These are phyloP conservation scores for Heliconius eleuchia DNA, from an alignment of 1,140 invertebrate species.

Conservation along the genomic window DNA sequence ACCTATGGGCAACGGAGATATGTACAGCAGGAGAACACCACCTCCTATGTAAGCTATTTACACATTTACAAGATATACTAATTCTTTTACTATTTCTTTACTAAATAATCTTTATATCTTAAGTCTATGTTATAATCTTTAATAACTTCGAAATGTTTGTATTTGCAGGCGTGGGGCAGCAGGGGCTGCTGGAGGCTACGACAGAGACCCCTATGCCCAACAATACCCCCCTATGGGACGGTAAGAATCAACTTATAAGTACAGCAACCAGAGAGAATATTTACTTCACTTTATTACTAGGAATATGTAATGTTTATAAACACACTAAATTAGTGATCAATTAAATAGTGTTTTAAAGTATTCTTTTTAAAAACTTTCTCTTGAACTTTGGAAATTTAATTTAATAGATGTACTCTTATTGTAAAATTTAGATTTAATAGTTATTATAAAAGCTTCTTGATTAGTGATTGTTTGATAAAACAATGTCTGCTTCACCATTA, in stretches of 20 bases:
- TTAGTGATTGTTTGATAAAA: neutral
- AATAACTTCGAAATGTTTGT: neutral
- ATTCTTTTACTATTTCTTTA: no score
- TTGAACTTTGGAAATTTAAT: neutral
- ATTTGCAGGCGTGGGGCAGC: conserved; percentile 65
- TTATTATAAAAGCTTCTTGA: neutral
- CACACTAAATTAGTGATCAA: neutral
- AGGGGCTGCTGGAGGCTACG: conserved; percentile 60
- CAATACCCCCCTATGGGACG: conserved; percentile 78
- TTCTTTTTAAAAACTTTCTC: neutral
- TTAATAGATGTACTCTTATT: neutral
- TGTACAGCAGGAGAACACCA: conserved; percentile 75
- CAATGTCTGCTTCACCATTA: neutral
- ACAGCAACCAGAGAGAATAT: conserved; percentile 41
- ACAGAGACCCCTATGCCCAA: conserved; percentile 74
- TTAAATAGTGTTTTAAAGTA: neutral
- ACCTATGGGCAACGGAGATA: conserved; percentile 71
- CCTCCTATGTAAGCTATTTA: conserved; percentile 71
- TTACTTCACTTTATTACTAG: conserved; percentile 20
- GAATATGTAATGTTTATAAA: conserved; percentile 5
- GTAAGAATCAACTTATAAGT: conserved; percentile 52
- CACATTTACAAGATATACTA: neutral
- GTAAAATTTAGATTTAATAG: neutral
- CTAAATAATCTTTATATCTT: no score
- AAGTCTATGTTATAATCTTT: no score